Conservation (phyloP, 2,113 vertebrate species). For the Thunnus maccoyii region DNA sequence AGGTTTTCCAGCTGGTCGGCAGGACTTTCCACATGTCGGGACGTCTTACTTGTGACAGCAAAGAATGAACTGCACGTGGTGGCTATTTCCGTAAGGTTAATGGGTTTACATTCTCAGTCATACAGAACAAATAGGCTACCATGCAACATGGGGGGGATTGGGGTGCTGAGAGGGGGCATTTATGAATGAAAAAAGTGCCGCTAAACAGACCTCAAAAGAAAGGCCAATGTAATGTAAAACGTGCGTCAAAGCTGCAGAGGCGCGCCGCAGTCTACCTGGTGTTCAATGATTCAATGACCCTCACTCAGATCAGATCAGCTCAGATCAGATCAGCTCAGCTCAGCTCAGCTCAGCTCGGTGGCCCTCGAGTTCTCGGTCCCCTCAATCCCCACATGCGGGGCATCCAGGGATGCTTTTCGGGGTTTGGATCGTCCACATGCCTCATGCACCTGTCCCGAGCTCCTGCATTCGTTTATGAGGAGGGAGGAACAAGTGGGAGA, state of each 20-base stretch:
- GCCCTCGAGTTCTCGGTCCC: constrained; percentile 3
- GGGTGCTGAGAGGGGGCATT: neutral
- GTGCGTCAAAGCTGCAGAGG: neutral
- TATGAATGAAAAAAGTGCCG: constrained; percentile 17
- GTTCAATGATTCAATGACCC: too few species aligned
- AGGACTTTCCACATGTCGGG: constrained; percentile 34
- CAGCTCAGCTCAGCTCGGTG: constrained; percentile 9
- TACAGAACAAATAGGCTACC: constrained; percentile 60
- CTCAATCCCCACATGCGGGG: constrained; percentile 4
- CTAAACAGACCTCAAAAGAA: constrained; percentile 13
- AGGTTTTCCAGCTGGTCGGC: constrained; percentile 32
- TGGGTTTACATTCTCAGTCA: constrained; percentile 69
- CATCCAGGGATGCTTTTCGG: constrained; percentile 47
- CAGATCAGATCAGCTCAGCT: neutral
- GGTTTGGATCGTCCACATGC: constrained; percentile 64
- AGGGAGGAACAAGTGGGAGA: constrained; percentile 69
- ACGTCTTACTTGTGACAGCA: constrained; percentile 73
- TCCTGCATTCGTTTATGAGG: constrained; percentile 42
- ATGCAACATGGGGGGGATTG: constrained; percentile 22
- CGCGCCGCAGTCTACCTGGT: constrained; percentile 18
- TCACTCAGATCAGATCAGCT: neutral
- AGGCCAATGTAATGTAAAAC: constrained; percentile 17
- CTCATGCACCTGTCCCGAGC: constrained; percentile 73
- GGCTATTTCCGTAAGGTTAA: constrained; percentile 74
- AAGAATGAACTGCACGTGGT: constrained; percentile 63